Evolutionary conservation across 2,888 invertebrate genomes (phyloP).

Genomic region (Caenorhabditis wallacei): DNA sequence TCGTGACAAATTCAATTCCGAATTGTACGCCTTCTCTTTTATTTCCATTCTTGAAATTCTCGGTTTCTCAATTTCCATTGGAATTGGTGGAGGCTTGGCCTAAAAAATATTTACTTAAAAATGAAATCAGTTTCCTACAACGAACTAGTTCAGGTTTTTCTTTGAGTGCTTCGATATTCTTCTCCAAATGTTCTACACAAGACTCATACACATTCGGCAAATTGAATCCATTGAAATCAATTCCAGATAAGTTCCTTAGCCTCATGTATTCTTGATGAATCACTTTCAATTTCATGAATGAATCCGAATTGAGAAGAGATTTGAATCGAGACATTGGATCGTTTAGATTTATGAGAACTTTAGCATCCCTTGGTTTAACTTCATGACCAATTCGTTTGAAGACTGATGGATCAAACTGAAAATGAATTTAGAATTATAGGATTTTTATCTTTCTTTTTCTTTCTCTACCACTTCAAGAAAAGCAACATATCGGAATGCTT

Average conservation of each 20-base stretch:
- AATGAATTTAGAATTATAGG: too few relatives aligned
- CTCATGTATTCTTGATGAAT: not conserved
- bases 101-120: too few relatives aligned
- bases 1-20: not conserved
- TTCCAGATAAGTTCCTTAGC: not conserved
- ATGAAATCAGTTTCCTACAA: not conserved
- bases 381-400: conserved; percentile 31
- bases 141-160: not conserved
- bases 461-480: conserved; percentile 17
- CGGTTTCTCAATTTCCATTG: not conserved
- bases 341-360: conserved; percentile 16
- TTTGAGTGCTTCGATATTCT: not conserved
- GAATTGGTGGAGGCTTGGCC: not conserved
- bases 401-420: conserved; percentile 51
- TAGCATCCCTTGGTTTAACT: not conserved
- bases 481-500: conserved; percentile 48
- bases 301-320: not conserved
- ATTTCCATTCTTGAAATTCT: not conserved
- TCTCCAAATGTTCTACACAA: not conserved
- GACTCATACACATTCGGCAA: not conserved
- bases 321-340: conserved; percentile 35
- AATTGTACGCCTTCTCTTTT: conserved; percentile 11
- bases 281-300: conserved; percentile 11
- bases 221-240: not conserved
- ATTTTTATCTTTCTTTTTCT: not conserved